phyloP scores from a whole-genome alignment of 92 coral and sea anemone genomes.

The Umimayanthus chanpuru region DNA sequence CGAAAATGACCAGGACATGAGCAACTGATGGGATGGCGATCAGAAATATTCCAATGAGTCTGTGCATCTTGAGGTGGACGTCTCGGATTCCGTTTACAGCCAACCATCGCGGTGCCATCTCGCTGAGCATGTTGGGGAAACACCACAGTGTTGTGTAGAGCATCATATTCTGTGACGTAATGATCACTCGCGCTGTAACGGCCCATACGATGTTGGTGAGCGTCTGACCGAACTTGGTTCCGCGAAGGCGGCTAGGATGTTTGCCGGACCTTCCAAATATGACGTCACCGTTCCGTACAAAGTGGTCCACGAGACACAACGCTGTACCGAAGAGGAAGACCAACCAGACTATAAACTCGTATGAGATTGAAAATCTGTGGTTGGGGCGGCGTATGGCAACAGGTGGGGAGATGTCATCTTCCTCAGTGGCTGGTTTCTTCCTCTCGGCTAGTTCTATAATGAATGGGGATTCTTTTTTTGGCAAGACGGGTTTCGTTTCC shows the following conservation, averaged over 20 bases:
- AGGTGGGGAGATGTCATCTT: background rate
- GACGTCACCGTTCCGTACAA: conserved; percentile 56
- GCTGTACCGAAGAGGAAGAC: conserved; percentile 42
- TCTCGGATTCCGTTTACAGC: conserved; percentile 57
- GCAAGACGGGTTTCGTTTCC: background rate
- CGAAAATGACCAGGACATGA: conserved; percentile 64
- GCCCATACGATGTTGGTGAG: conserved; percentile 69
- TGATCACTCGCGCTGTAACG: conserved; percentile 61
- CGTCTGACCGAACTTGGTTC: conserved; percentile 61
- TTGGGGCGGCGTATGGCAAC: conserved; percentile 11
- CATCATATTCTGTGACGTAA: conserved; percentile 66
- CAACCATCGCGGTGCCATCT: conserved; percentile 57
- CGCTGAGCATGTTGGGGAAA: conserved; percentile 60
- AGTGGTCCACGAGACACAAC: conserved; percentile 57
- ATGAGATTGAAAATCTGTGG: conserved; percentile 52
- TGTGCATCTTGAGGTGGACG: conserved; percentile 54
- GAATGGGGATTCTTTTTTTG: background rate
- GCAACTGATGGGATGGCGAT: conserved; percentile 65
- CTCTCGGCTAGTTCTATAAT: background rate
- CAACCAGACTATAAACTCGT: conserved; percentile 57
- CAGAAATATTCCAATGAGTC: conserved; percentile 60
- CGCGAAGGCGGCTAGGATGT: conserved; percentile 57
- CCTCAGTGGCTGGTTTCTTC: background rate
- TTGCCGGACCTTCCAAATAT: conserved; percentile 58
- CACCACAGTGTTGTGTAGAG: conserved; percentile 67